Percentiles rank a stretch among this genome's conserved stretches.
phyloP scores from a whole-genome alignment of 1,140 invertebrate genomes.

The Monomorium pharaonis region DNA sequence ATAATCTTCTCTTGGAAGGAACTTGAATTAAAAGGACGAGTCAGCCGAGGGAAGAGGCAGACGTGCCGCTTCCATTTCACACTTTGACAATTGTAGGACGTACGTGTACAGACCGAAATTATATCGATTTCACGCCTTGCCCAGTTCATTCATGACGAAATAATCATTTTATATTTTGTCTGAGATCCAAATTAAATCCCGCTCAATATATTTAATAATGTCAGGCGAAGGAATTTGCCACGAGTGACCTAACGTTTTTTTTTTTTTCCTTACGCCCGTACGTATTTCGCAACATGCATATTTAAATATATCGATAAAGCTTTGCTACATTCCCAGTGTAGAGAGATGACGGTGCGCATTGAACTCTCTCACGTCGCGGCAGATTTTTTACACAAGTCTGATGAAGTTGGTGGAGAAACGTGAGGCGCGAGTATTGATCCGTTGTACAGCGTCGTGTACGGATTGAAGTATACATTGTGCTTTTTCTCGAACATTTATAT shows the following conservation, averaged over 20 bases:
- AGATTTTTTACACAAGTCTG: neutral
- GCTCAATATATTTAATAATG: constrained; percentile 1
- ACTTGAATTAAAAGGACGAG: constrained; percentile 44
- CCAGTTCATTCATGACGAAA: neutral
- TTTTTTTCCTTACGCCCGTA: neutral
- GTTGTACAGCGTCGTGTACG: neutral
- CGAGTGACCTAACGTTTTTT: neutral
- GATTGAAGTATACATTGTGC: neutral
- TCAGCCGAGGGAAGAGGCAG: neutral
- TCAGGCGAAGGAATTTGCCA: neutral
- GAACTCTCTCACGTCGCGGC: neutral
- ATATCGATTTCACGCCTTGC: constrained; percentile 13
- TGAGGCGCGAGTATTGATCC: neutral
- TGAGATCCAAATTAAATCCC: neutral
- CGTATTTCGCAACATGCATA: neutral
- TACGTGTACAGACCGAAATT: neutral
- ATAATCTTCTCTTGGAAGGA: constrained; percentile 46
- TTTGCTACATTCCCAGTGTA: neutral
- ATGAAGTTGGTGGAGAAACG: neutral
- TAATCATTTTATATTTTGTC: neutral
- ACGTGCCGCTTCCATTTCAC: neutral
- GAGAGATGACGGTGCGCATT: neutral
- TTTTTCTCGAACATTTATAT: constrained; percentile 20
- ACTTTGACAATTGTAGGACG: neutral
- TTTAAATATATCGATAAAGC: neutral